phyloP scores from a whole-genome alignment of 1,140 invertebrate genomes.

The Papilio polyxenes region DNA sequence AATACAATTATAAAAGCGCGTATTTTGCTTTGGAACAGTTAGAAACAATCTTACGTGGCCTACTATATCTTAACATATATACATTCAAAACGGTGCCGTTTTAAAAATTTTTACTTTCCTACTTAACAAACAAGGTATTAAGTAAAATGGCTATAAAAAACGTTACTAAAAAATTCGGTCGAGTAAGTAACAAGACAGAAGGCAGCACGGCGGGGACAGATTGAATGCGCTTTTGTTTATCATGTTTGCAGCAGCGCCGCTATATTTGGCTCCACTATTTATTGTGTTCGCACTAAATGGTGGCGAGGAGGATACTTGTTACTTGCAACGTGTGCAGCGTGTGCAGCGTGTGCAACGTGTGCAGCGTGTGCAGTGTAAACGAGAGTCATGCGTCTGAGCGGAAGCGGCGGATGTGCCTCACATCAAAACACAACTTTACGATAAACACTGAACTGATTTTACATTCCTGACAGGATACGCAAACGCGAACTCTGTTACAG shows the following conservation, averaged over 20 bases:
- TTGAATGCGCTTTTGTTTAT: constrained; percentile 53
- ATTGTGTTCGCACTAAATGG: constrained; percentile 33
- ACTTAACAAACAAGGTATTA: background rate
- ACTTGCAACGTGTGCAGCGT: background rate
- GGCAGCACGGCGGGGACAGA: constrained; percentile 44
- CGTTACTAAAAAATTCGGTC: background rate
- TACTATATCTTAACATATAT: no score
- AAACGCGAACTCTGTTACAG: background rate
- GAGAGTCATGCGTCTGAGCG: no score
- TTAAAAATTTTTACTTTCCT: background rate
- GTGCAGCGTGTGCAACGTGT: background rate
- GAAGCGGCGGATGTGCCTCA: constrained; percentile 10
- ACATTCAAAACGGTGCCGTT: no score
- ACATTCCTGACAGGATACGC: background rate
- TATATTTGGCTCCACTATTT: constrained; percentile 46
- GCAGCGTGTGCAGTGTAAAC: background rate
- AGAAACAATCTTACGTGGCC: background rate
- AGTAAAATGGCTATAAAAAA: background rate
- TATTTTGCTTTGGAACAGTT: background rate
- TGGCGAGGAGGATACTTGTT: background rate
- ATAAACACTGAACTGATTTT: background rate
- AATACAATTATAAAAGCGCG: background rate
- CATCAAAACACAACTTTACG: constrained; percentile 9
- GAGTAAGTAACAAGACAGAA: constrained; percentile 35
- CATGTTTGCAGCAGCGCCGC: constrained; percentile 24